Conservation (phyloP, 2,113 vertebrate species). For the Girardinichthys multiradiatus region DNA sequence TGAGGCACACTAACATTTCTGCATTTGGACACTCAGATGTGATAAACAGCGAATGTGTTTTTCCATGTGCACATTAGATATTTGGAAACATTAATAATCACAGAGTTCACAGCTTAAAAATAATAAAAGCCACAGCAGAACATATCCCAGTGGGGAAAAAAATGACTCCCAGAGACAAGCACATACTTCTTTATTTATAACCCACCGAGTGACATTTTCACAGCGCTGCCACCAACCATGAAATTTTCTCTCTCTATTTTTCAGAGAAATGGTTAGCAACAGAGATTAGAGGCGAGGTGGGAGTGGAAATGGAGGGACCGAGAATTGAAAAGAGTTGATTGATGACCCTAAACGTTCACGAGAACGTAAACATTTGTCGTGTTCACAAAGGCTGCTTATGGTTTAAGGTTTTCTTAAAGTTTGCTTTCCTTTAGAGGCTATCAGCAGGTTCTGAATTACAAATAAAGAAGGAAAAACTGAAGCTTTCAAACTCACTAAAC, state of each 20-base stretch:
- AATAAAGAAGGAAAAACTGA: background rate
- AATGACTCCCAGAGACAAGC: constrained; percentile 30
- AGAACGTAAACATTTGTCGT: background rate
- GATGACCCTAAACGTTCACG: constrained; percentile 32
- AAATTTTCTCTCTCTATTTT: constrained; percentile 49
- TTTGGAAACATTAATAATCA: background rate
- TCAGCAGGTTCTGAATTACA: constrained; percentile 4
- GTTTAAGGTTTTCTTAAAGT: background rate
- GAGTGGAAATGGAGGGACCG: background rate
- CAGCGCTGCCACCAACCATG: constrained; percentile 44
- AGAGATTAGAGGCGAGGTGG: constrained; percentile 8
- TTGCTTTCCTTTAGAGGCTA: constrained; percentile 21
- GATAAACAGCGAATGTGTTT: background rate
- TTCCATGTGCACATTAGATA: background rate
- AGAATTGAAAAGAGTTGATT: constrained; percentile 24
- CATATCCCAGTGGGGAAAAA: constrained; percentile 27
- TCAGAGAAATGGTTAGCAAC: constrained; percentile 38
- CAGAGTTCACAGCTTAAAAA: background rate
- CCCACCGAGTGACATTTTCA: constrained; percentile 56
- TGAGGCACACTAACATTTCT: constrained; percentile 7
- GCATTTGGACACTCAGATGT: background rate
- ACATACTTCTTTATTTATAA: constrained; percentile 57
- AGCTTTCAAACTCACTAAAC: background rate
- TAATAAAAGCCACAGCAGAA: constrained; percentile 8
- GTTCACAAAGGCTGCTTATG: background rate